phyloP scores from a whole-genome alignment of 2,113 vertebrate genomes.

The Gorsachius goisagi region DNA sequence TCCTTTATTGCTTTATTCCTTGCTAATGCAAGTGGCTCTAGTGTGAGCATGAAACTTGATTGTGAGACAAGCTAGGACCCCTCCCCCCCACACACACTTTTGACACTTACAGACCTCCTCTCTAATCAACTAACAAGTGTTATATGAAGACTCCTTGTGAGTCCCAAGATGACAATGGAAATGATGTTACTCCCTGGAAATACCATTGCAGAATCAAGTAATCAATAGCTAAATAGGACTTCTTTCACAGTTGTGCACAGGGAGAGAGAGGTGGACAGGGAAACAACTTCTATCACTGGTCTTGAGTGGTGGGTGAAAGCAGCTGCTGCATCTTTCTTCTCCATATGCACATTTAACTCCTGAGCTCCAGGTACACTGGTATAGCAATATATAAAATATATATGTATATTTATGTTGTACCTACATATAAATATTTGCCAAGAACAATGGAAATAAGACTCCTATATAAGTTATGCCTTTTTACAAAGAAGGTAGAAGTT shows the following conservation, averaged over 20 bases:
- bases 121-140: not conserved
- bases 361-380: not conserved
- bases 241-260: not conserved
- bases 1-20: not conserved
- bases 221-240: not conserved
- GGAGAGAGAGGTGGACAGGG: not conserved
- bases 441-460: not conserved
- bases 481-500: not conserved
- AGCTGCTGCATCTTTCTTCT: not conserved
- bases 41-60: not conserved
- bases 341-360: not conserved
- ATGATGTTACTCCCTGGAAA: not conserved
- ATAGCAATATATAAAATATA: not conserved
- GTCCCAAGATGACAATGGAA: not conserved
- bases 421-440: not conserved
- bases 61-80: not conserved
- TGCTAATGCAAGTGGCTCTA: not conserved
- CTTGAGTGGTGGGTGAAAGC: not conserved
- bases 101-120: not conserved
- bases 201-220: not conserved
- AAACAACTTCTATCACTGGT: not conserved
- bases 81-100: accelerated
- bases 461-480: not conserved
- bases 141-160: not conserved
- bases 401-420: not conserved